These are phyloP conservation scores for Halichondria panicea DNA, from an alignment of 37 sponge, comb jelly and placozoan species.

Conservation along the genomic window DNA sequence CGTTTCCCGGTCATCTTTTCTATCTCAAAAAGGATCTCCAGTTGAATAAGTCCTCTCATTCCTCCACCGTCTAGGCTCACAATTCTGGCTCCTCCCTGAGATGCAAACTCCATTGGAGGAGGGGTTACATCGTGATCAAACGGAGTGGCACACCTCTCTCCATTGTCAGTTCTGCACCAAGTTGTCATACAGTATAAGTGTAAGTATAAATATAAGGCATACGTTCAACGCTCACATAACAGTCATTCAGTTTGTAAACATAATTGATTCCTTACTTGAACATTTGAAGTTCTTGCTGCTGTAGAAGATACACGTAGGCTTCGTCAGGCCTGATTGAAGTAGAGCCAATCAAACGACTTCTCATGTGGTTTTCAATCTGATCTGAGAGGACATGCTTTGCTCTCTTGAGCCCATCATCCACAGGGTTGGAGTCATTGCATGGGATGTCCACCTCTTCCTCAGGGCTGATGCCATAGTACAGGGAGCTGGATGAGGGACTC, in stretches of 20 bases:
- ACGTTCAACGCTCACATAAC: neutral
- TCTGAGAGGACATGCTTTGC: slow-evolving; percentile 3
- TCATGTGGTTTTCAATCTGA: slow-evolving; percentile 17
- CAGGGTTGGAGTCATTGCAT: neutral
- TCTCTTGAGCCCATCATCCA: neutral
- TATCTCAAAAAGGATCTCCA: slow-evolving; percentile 43
- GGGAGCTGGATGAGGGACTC: neutral
- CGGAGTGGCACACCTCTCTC: slow-evolving; percentile 13
- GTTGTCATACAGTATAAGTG: neutral
- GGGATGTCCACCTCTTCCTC: neutral
- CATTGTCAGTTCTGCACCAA: neutral
- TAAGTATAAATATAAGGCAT: neutral
- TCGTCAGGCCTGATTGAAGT: slow-evolving; percentile 9
- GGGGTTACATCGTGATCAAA: too few relatives aligned
- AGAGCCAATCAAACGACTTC: slow-evolving; percentile 9
- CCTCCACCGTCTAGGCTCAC: slow-evolving; percentile 64
- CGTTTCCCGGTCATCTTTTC: slow-evolving; percentile 31
- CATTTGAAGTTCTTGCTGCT: slow-evolving; percentile 18
- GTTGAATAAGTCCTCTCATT: slow-evolving; percentile 52
- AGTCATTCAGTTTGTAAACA: neutral
- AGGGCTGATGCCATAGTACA: neutral
- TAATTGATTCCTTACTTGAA: neutral
- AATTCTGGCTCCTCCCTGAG: slow-evolving; percentile 20
- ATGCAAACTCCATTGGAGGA: neutral
- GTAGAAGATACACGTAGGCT: slow-evolving; percentile 19